phyloP scores from a whole-genome alignment of 2,888 invertebrate genomes.

The Subacronicta megacephala region DNA sequence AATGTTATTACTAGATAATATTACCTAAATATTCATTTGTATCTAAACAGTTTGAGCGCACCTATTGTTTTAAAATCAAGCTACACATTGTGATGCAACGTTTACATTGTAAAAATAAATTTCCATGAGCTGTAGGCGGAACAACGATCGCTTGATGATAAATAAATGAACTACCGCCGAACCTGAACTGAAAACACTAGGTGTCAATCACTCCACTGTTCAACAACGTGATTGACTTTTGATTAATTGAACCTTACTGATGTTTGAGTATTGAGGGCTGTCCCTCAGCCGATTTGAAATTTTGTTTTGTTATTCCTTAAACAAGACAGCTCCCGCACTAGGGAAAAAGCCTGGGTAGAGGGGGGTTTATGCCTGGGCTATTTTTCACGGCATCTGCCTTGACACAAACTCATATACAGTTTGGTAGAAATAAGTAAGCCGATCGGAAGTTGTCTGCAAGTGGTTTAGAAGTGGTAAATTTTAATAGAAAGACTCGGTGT shows the following conservation, averaged over 20 bases:
- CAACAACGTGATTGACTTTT: slow-evolving; percentile 24
- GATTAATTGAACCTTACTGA: slow-evolving; percentile 24
- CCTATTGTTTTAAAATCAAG: neutral
- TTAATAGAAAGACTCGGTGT: no score
- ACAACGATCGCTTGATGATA: slow-evolving; percentile 10
- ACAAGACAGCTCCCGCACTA: no score
- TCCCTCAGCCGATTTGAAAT: neutral
- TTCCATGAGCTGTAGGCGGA: no score
- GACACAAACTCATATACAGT: no score
- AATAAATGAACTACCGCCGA: slow-evolving; percentile 17
- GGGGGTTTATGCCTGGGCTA: no score
- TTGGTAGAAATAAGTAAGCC: no score
- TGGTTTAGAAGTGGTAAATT: no score
- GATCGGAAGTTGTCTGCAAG: no score
- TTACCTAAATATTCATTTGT: neutral
- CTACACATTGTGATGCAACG: slow-evolving; percentile 4
- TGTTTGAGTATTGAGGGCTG: slow-evolving; percentile 20
- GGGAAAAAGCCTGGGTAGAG: no score
- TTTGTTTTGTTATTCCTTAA: no score
- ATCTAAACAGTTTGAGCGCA: neutral
- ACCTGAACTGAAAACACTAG: slow-evolving; percentile 21
- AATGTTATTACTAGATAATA: no score
- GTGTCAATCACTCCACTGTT: slow-evolving; percentile 29
- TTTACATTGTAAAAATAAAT: slow-evolving; percentile 21
- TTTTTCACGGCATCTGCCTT: no score